A percentile compares a stretch with the other conserved stretches of the same genome.
These are phyloP conservation scores for Drosophila chauvacae DNA, from an alignment of 1,140 invertebrate species.

Conservation along the genomic window DNA sequence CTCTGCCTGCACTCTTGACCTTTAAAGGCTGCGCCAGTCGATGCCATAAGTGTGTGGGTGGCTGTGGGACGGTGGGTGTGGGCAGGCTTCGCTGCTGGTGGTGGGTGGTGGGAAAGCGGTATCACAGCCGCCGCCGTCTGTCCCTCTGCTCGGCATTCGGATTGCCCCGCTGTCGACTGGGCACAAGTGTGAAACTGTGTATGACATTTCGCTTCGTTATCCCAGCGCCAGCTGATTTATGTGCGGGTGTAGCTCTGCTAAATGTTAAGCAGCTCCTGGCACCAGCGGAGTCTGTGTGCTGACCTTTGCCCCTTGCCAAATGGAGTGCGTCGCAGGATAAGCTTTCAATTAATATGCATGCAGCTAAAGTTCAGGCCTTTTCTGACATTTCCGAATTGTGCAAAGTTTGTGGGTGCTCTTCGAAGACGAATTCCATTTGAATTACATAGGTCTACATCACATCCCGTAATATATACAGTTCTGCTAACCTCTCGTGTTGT, in stretches of 20 bases:
- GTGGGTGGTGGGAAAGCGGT: slow-evolving; percentile 13
- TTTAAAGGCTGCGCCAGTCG: slow-evolving; percentile 65
- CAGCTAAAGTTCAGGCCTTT: slow-evolving; percentile 32
- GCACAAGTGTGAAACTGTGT: slow-evolving; percentile 65
- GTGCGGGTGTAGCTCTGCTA: slow-evolving; percentile 37
- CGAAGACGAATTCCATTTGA: neutral
- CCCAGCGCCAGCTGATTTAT: slow-evolving; percentile 66
- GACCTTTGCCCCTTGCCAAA: slow-evolving; percentile 30
- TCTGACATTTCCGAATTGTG: neutral
- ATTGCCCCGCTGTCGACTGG: slow-evolving; percentile 33
- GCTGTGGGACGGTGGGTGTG: slow-evolving; percentile 15
- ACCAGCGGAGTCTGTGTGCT: slow-evolving; percentile 28
- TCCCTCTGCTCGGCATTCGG: slow-evolving; percentile 25
- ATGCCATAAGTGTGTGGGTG: slow-evolving; percentile 40
- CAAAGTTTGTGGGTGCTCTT: neutral
- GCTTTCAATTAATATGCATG: slow-evolving; percentile 22
- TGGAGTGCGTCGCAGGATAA: slow-evolving; percentile 9
- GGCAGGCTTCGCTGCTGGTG: neutral
- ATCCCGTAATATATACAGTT: no score
- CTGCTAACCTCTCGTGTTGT: neutral
- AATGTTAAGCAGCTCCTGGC: slow-evolving; percentile 35
- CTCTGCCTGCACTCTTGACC: slow-evolving; percentile 75
- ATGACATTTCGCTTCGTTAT: slow-evolving; percentile 67
- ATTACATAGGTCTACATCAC: no score
- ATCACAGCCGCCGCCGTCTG: slow-evolving; percentile 55